A percentile compares a stretch with the other conserved stretches of the same genome.
These are phyloP conservation scores for Drosophila pachea DNA, from an alignment of 1,140 invertebrate genomes.

Conservation along the genomic window DNA sequence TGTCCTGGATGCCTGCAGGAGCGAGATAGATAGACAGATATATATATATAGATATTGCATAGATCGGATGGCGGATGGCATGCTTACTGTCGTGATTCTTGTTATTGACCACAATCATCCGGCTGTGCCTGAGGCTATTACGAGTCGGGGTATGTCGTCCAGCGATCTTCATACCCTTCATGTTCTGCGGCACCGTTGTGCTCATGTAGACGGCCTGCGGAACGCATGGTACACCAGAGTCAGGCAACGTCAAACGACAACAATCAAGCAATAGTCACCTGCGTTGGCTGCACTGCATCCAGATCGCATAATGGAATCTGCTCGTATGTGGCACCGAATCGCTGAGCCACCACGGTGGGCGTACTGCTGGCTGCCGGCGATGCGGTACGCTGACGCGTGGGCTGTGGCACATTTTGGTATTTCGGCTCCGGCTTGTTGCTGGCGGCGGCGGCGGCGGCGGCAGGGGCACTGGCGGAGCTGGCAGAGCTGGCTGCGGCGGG, in stretches of 20 bases:
- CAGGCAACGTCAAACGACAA: too few species aligned
- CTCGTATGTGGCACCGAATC: slow-evolving; percentile 59
- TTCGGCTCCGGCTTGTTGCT: slow-evolving; percentile 44
- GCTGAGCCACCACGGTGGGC: slow-evolving; percentile 13
- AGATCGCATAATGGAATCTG: slow-evolving; percentile 69
- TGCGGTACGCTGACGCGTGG: neutral
- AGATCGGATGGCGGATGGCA: slow-evolving; percentile 9
- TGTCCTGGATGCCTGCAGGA: slow-evolving; percentile 46
- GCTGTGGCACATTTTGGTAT: slow-evolving; percentile 65
- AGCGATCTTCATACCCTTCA: slow-evolving; percentile 82
- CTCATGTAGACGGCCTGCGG: slow-evolving; percentile 79
- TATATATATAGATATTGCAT: neutral
- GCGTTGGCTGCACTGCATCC: slow-evolving; percentile 61
- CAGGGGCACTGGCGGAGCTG: too few species aligned
- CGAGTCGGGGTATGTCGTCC: slow-evolving; percentile 85
- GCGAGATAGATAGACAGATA: neutral
- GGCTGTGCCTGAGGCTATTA: slow-evolving; percentile 84
- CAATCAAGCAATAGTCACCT: slow-evolving; percentile 37
- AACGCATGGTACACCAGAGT: neutral
- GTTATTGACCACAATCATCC: slow-evolving; percentile 85
- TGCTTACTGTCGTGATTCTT: slow-evolving; percentile 80
- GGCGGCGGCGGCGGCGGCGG: neutral
- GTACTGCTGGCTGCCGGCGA: slow-evolving; percentile 36
- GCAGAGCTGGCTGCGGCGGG: too few species aligned
- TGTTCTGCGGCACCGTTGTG: slow-evolving; percentile 86